Evolutionary conservation across 2,888 invertebrate genomes (phyloP), one percentile per base, ranked within the genome.

Genomic region (Conchocele bisecta): DNA sequence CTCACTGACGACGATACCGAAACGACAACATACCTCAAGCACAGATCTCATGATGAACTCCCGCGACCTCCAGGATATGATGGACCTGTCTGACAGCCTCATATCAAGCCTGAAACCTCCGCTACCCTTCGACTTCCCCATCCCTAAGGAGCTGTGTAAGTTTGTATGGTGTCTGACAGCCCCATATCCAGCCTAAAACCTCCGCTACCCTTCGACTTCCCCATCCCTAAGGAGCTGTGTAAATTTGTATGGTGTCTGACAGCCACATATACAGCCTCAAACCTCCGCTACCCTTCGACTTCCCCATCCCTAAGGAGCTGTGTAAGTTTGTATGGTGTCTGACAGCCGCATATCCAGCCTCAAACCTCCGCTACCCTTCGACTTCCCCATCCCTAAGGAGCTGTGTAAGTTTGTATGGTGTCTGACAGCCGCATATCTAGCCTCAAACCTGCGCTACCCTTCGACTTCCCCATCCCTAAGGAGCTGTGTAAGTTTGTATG

Each of bases 141-240:
- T 98, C 93, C 95, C 97, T 59, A 94, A 97, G 92, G 99, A 99
- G 93, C 96, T 98, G 84, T 96, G 98, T 98, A 93, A 92, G 92
- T 84, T 22, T 26, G 20, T 11, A 5, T 24, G 29, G 29, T 13
- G 42, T 64, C 17, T 15, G 11, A 15, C 24, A 46, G n/a, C 48
- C 15, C 15, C n/a, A n/a, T n/a, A n/a, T n/a, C n/a, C n/a, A n/a
- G n/a, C n/a, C n/a, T n/a, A n/a, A n/a, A n/a, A n/a, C n/a, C n/a
- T n/a, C n/a, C n/a, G n/a, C n/a, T n/a, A n/a, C 97, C 98, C 7
- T 97, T 98, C 92, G 95, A 96, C 76, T 99, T 99, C 92, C 99
- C 99, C 13, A 98, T 98, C 93, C 95, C 97, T 59, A 94, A 97
- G 92, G 99, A 99, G 93, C 96, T 98, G 84, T 96, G 98, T 98